phyloP scores from a whole-genome alignment of 2,113 vertebrate species.

The Phycodurus eques region DNA sequence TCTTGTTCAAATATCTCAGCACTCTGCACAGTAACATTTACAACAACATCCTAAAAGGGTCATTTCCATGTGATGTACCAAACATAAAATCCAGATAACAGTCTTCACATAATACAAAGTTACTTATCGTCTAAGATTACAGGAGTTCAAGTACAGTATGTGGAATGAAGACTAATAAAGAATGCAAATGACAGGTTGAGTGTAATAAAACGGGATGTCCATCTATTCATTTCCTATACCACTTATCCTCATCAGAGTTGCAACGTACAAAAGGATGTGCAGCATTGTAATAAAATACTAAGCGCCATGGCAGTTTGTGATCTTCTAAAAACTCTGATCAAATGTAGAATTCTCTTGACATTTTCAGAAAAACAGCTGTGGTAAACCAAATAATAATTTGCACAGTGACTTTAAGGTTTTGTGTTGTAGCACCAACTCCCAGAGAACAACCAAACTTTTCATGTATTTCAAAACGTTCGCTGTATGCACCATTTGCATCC shows the following conservation, averaged over 20 bases:
- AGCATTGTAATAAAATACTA: constrained; percentile 45
- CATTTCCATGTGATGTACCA: constrained; percentile 50
- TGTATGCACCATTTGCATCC: background rate
- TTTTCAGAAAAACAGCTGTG: constrained; percentile 54
- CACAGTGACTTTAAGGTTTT: constrained; percentile 69
- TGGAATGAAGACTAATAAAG: constrained; percentile 48
- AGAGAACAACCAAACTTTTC: constrained; percentile 14
- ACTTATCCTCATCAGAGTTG: background rate
- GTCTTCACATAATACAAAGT: constrained; percentile 65
- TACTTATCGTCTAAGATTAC: constrained; percentile 52
- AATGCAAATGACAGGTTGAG: constrained; percentile 34
- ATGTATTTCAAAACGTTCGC: constrained; percentile 51
- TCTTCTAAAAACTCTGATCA: constrained; percentile 46
- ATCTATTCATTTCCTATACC: constrained; percentile 17
- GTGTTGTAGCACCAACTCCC: constrained; percentile 56
- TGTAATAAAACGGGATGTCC: constrained; percentile 40
- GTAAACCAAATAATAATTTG: constrained; percentile 35
- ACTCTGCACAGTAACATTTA: constrained; percentile 58
- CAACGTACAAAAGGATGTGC: constrained; percentile 46
- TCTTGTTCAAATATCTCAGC: constrained; percentile 52
- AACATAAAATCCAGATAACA: constrained; percentile 61
- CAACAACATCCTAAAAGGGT: constrained; percentile 53
- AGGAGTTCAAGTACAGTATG: constrained; percentile 69
- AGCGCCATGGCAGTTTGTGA: constrained; percentile 71
- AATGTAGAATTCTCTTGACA: constrained; percentile 59